Conservation (phyloP, 2,797 vertebrate species). For the Scarus forsteni region DNA sequence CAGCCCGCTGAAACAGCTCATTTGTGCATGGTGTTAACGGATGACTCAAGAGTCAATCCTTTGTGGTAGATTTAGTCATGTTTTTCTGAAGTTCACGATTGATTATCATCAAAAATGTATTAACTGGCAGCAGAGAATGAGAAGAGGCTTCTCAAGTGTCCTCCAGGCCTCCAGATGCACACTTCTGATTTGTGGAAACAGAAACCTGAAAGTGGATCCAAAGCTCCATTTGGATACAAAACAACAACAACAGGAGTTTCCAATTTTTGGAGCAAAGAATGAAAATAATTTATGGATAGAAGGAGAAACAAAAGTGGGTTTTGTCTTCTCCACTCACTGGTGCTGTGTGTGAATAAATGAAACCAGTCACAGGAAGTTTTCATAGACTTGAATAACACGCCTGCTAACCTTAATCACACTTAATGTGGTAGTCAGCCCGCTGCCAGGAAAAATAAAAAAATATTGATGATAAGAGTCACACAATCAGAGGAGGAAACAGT, state of each 20-base stretch:
- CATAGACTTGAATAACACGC: slow-evolving; percentile 66
- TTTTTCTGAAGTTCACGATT: too few species aligned
- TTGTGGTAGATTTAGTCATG: too few species aligned
- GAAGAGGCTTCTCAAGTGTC: too few species aligned
- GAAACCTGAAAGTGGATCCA: slow-evolving; percentile 16
- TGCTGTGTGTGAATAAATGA: slow-evolving; percentile 58
- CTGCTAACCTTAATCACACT: slow-evolving; percentile 75
- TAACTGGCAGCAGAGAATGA: too few species aligned
- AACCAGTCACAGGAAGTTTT: slow-evolving; percentile 64
- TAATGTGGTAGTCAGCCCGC: slow-evolving; percentile 61
- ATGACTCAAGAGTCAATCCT: too few species aligned
- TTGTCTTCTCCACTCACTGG: slow-evolving; percentile 24
- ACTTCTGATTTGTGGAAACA: not conserved
- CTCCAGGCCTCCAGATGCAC: too few species aligned
- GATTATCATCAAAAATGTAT: too few species aligned
- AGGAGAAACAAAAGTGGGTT: slow-evolving; percentile 62
- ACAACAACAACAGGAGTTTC: slow-evolving; percentile 28
- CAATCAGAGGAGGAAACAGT: slow-evolving; percentile 71
- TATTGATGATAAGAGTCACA: slow-evolving; percentile 72
- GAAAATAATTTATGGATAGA: slow-evolving; percentile 51
- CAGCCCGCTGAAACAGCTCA: too few species aligned
- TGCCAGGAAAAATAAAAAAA: slow-evolving; percentile 80
- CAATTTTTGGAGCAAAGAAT: slow-evolving; percentile 36
- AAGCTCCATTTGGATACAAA: slow-evolving; percentile 20
- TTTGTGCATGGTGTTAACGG: too few species aligned